phyloP scores from a whole-genome alignment of 2,888 invertebrate species.

The Drosophila greeni region DNA sequence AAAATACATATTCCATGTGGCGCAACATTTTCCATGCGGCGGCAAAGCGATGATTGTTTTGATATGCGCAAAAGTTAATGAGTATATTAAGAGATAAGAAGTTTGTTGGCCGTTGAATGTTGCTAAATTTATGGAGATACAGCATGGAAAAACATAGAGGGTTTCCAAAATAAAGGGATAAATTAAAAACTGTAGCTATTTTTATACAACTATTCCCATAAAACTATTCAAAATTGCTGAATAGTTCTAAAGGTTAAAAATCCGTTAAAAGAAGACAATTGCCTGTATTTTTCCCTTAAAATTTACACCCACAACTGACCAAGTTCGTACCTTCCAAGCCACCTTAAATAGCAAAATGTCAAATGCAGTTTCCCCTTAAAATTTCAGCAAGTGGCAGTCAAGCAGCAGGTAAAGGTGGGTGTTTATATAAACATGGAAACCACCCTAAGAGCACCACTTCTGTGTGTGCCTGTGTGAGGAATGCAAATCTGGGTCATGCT shows the following conservation, averaged over 20 bases:
- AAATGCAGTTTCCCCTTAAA: conserved; percentile 45
- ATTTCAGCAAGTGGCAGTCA: conserved; percentile 21
- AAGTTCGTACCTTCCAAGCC: background rate
- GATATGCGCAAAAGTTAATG: conserved; percentile 47
- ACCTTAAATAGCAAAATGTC: conserved; percentile 19
- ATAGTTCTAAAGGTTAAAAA: background rate
- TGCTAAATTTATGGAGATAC: conserved; percentile 18
- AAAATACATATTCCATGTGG: conserved; percentile 7
- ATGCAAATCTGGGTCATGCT: conserved; percentile 65
- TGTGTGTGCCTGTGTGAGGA: conserved; percentile 6
- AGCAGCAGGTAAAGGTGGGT: conserved; percentile 31
- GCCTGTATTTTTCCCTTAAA: too few species aligned
- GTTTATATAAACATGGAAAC: conserved; percentile 41
- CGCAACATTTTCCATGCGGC: conserved; percentile 19
- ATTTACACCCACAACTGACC: background rate
- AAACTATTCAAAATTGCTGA: background rate
- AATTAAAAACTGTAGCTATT: background rate
- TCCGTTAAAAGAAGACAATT: background rate
- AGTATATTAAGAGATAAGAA: conserved; percentile 42
- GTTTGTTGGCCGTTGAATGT: conserved; percentile 29
- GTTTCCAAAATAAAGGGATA: background rate
- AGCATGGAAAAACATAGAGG: conserved; percentile 7
- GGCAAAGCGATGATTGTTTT: conserved; percentile 34
- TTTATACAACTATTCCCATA: too few species aligned
- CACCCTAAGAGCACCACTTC: conserved; percentile 4